Conservation (phyloP, 1,140 invertebrate species). For the Drosophila seguyi region DNA sequence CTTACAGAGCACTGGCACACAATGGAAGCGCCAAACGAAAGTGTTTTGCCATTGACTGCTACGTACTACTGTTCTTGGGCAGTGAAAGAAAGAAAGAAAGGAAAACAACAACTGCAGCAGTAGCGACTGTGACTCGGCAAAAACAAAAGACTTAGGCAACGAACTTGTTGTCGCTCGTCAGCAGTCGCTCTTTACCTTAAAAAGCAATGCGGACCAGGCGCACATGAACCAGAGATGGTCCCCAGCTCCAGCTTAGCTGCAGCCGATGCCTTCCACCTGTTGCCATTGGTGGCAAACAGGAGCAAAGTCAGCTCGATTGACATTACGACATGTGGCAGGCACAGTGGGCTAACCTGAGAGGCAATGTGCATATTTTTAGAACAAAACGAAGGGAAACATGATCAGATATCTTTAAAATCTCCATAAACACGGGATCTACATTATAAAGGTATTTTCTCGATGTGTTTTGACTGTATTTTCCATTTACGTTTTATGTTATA, state of each 20-base stretch:
- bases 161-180: constrained; percentile 57
- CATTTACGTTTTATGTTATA: no score
- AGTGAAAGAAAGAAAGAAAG: constrained; percentile 32
- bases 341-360: constrained; percentile 24
- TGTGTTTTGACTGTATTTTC: background rate
- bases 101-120: background rate
- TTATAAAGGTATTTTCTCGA: background rate
- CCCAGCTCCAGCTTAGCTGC: constrained; percentile 1
- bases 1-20: constrained; percentile 26
- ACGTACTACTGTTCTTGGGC: constrained; percentile 53
- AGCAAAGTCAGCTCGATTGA: constrained; percentile 39
- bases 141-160: constrained; percentile 76
- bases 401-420: background rate
- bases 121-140: constrained; percentile 10
- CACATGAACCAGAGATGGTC: constrained; percentile 54
- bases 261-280: constrained; percentile 39
- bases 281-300: constrained; percentile 30
- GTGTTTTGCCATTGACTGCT: constrained; percentile 60
- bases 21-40: constrained; percentile 59
- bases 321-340: constrained; percentile 42
- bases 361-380: background rate
- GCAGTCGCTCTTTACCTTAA: constrained; percentile 69
- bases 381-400: background rate
- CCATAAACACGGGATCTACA: no score
- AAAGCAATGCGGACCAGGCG: constrained; percentile 74